Evolutionary conservation across 2,888 invertebrate genomes (phyloP), one percentile per base, ranked within the genome.

Genomic region (Dasysyrphus tricinctus): DNA sequence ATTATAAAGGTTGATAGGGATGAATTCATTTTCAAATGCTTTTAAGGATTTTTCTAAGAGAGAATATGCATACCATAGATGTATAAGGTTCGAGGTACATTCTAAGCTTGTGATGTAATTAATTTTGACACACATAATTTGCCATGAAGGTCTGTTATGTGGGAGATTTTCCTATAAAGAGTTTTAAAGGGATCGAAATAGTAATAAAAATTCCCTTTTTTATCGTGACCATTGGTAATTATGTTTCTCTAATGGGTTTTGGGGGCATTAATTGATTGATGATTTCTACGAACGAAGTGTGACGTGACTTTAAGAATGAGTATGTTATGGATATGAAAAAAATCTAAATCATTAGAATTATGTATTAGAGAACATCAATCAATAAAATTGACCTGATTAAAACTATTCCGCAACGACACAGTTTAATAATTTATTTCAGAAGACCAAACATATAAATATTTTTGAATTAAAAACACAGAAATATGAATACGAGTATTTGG

Each of bases 21-120:
- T 57, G 5, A 57, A 59, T 39, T 39, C 11, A 19, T 39, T 19
- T 59, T 39, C 11, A 39, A 59, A 59, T 7, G 37, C 37, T 59
- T 59, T 59, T 7, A 37, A 57, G 57, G 11, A 3, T 16, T 16
- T 57, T 57, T 16, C 4, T 24, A 24, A 24, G 24, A 24, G 24
- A 24, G 24, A 24, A 24, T 24, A 3, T 24, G 24, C 24, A 24
- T n/a, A n/a, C n/a, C n/a, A n/a, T n/a, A n/a, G n/a, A n/a, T 24
- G 2, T 1, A 16, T 6, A 9, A 5, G n/a, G n/a, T n/a, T n/a
- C n/a, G n/a, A n/a, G 16, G 51, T 6, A 12, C 8, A n/a, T 56
- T 14, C 11, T 32, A n/a, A 14, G 56, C 9, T 16, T 57, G 16
- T 56, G 2, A 34, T 32, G 32, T 57, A 16, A 34, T 34, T 34